Base-by-base conservation (phyloP, 2,113 vertebrate genomes). In the Cepphus grylle region DNA sequence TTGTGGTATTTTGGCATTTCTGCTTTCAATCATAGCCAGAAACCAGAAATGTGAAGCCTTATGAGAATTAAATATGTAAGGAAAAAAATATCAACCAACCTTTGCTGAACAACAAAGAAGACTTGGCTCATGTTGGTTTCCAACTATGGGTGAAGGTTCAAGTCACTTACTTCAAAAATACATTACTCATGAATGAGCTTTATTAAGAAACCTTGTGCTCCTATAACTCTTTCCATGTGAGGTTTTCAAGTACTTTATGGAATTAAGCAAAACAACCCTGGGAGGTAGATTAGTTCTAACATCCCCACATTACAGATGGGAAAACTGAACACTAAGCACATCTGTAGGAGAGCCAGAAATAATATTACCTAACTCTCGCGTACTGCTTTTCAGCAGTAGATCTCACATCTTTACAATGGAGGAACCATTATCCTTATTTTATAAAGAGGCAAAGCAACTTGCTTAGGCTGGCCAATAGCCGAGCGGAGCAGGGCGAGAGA, bases 131-230 rank as follows among this genome's bases (percentile, higher is more conserved):
- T 77, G 93, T 72, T 96, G 92, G 95, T 97, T 97, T 95, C 91
- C 88, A 97, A 96, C 91, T 95, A 95, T 96, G 96, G 96, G 96
- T 97, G 95, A 97, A 92, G 96, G 96, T 97, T 97, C 96, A 97
- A 97, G 88, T 97, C 95, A 93, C 95, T 94, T 94, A 97, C 94
- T 97, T 95, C 94, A 97, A 97, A 97, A 97, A 95, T 95, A 96
- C 89, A 95, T 97, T 97, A 97, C 94, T 97, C 97, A 96, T 95
- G 91, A 95, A 95, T 97, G 95, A 94, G 95, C 91, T 97, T 96
- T 97, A 97, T 96, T 97, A 97, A 96, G 94, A 97, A 97, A 96
- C 82, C 94, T 95, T 94, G 94, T 93, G 95, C 96, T 97, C 66
- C 86, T 97, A 80, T 95, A 97, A 97, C 96, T 96, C 94, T 93